Percentiles rank a stretch among this genome's conserved stretches.
These are phyloP conservation scores for Pterois miles DNA, from an alignment of 2,797 vertebrate species.

Conservation along the genomic window DNA sequence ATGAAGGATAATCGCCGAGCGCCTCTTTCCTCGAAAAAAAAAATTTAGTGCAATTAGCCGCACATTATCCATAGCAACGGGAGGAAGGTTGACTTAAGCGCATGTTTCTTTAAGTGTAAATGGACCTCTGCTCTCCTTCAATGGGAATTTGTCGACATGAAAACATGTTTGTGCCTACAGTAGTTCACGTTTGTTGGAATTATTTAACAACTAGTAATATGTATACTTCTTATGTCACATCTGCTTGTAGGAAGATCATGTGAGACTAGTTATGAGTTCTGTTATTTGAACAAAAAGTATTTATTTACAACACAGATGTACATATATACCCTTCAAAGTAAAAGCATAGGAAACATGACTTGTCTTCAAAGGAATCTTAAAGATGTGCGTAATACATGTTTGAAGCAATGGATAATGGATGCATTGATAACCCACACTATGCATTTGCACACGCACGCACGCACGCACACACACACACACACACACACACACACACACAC, in stretches of 20 bases:
- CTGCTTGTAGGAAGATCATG: conserved; percentile 36
- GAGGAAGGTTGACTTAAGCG: conserved; percentile 43
- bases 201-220: neutral
- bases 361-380: conserved; percentile 83
- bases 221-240: neutral
- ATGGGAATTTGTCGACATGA: conserved; percentile 25
- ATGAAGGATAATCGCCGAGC: conserved; percentile 84
- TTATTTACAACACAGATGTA: conserved; percentile 95
- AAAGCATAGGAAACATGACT: conserved; percentile 90
- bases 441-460: conserved; percentile 28
- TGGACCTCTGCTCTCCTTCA: conserved; percentile 17
- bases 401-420: conserved; percentile 76
- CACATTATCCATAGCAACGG: conserved; percentile 64
- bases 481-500: conserved; percentile 32
- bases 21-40: conserved; percentile 43
- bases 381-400: conserved; percentile 77
- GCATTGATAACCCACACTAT: conserved; percentile 62
- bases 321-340: conserved; percentile 94
- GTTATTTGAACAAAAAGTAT: conserved; percentile 97
- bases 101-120: conserved; percentile 49
- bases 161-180: conserved; percentile 10
- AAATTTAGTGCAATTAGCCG: conserved; percentile 65
- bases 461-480: conserved; percentile 28
- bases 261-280: conserved; percentile 86
- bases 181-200: conserved; percentile 14